Percentiles rank a stretch among this genome's conserved stretches.
These are phyloP conservation scores for Cybosia mesomella DNA, from an alignment of 2,888 invertebrate species.

Conservation along the genomic window DNA sequence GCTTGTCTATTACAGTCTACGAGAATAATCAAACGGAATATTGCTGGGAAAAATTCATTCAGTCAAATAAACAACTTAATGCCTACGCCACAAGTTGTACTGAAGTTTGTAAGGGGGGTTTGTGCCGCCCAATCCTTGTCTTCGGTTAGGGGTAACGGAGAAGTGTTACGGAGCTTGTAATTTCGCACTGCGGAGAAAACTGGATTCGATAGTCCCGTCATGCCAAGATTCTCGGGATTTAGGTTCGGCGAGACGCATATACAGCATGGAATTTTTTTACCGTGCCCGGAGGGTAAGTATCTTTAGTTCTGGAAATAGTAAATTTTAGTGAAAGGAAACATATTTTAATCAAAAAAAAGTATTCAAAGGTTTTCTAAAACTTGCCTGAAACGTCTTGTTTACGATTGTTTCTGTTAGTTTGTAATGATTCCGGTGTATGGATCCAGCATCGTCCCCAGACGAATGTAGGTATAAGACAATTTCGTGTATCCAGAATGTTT, in stretches of 20 bases:
- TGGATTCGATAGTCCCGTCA: not conserved
- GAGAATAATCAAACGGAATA: constrained; percentile 33
- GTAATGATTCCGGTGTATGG: too few species aligned
- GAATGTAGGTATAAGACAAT: too few species aligned
- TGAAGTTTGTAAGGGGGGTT: constrained; percentile 18
- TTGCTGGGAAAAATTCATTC: constrained; percentile 42
- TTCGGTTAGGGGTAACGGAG: constrained; percentile 34
- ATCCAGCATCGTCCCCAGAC: too few species aligned
- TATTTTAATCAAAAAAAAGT: too few species aligned
- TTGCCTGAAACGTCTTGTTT: too few species aligned
- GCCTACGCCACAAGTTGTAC: constrained; percentile 26
- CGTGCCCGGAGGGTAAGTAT: too few species aligned
- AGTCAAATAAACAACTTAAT: constrained; percentile 45
- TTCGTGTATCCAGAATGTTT: too few species aligned
- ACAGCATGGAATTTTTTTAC: not conserved
- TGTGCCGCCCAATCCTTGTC: constrained; percentile 61
- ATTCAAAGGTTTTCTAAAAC: too few species aligned
- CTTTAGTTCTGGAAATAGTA: too few species aligned
- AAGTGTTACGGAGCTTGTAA: constrained; percentile 22
- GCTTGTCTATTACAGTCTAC: constrained; percentile 19
- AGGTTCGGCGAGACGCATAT: not conserved
- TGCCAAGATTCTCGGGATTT: not conserved
- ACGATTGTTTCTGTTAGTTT: too few species aligned
- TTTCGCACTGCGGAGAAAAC: constrained; percentile 14
- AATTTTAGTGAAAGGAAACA: too few species aligned